Evolutionary conservation across 2,888 invertebrate genomes (phyloP), one percentile per base, ranked within the genome.

Genomic region (Anagyrus pseudococci): DNA sequence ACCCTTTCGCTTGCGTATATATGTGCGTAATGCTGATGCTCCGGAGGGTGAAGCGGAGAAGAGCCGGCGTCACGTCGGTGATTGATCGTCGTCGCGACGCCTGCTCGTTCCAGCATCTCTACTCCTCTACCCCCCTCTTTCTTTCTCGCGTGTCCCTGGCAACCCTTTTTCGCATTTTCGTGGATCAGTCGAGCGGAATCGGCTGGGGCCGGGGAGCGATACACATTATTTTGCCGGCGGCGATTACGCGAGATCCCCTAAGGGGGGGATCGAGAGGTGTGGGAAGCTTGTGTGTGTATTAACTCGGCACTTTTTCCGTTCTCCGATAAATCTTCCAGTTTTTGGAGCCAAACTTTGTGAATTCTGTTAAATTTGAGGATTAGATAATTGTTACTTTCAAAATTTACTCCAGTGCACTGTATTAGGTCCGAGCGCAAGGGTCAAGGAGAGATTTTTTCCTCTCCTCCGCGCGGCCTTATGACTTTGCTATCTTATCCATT

Each of bases 31-130:
- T n/a, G n/a, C n/a, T n/a, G n/a, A n/a, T n/a, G n/a, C n/a, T n/a
- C n/a, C n/a, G n/a, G n/a, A n/a, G n/a, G n/a, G n/a, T n/a, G n/a
- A n/a, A n/a, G n/a, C n/a, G n/a, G n/a, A n/a, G n/a, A n/a, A n/a
- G n/a, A n/a, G n/a, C n/a, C n/a, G n/a, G n/a, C n/a, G n/a, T n/a
- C n/a, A n/a, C n/a, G n/a, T n/a, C n/a, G 70, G 76, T 78, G 78
- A 78, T 78, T 77, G 78, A 78, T 78, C 76, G 75, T 75, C 70
- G 71, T 71, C 70, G 77, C 75, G 75, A 72, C 71, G 40, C 70
- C 29, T 10, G 29, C 29, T 10, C 29, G 29, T 37, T 37, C 33
- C 33, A 4, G 13, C 33, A 10, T 15, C 15, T 2, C 15, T 37
- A 13, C 15, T 37, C 15, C 33, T 10, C 15, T 2, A 2, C 8